These are phyloP conservation scores for Alaudala cheleensis DNA, from an alignment of 2,113 vertebrate genomes.

Conservation along the genomic window DNA sequence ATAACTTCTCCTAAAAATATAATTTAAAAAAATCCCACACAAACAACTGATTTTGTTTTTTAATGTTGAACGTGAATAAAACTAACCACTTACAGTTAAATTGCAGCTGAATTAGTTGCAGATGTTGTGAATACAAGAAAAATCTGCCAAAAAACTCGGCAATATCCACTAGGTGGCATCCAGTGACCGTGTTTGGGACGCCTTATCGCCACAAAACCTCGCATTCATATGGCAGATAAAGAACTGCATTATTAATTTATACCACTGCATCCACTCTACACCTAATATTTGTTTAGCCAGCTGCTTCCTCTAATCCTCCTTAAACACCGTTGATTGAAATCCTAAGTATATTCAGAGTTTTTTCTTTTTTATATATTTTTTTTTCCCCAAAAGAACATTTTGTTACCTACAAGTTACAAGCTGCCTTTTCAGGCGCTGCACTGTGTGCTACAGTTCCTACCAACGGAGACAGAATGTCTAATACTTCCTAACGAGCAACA, in stretches of 20 bases:
- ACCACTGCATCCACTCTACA: slow-evolving; percentile 68
- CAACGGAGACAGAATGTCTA: slow-evolving; percentile 68
- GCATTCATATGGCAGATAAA: slow-evolving; percentile 82
- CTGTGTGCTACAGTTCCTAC: slow-evolving; percentile 57
- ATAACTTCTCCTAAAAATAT: neutral
- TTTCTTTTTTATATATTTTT: neutral
- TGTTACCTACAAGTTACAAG: slow-evolving; percentile 74
- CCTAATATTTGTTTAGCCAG: slow-evolving; percentile 87
- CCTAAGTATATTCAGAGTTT: slow-evolving; percentile 59
- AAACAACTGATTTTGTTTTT: neutral
- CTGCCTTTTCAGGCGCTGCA: slow-evolving; percentile 67
- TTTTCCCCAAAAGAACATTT: slow-evolving; percentile 71
- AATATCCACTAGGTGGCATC: slow-evolving; percentile 76
- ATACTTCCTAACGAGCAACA: slow-evolving; percentile 69
- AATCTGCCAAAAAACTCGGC: neutral
- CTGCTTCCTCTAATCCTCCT: slow-evolving; percentile 81
- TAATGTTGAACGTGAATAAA: neutral
- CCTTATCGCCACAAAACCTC: slow-evolving; percentile 63
- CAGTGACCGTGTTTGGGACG: slow-evolving; percentile 37
- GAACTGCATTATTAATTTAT: slow-evolving; percentile 85
- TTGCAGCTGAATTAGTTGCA: neutral
- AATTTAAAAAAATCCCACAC: neutral
- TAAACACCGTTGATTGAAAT: slow-evolving; percentile 79
- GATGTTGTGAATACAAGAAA: neutral
- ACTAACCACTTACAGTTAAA: neutral